phyloP scores from a whole-genome alignment of 2,888 invertebrate species.

The Agrochola litura region DNA sequence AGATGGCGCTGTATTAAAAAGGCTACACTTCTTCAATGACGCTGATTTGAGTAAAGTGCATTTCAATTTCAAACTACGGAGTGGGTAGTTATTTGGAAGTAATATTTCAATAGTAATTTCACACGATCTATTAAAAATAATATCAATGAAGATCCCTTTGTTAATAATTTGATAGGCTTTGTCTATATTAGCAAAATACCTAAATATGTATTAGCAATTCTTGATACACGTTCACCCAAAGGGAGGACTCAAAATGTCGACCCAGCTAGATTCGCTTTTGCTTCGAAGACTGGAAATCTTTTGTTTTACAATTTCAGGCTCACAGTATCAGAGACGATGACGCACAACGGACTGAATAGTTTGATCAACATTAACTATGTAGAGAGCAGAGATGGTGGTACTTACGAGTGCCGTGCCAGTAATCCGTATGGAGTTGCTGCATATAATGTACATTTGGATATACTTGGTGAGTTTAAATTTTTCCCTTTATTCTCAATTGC shows the following conservation, averaged over 20 bases:
- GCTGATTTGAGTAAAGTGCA: not conserved
- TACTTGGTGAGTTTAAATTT: conserved; percentile 78
- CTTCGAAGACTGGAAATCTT: not conserved
- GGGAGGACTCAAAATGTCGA: no score
- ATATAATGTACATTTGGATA: conserved; percentile 80
- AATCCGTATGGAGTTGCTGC: conserved; percentile 86
- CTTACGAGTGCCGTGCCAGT: conserved; percentile 86
- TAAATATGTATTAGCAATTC: not conserved
- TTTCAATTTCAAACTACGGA: not conserved
- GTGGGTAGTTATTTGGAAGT: not conserved
- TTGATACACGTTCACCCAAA: not conserved
- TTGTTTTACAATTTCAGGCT: conserved; percentile 72
- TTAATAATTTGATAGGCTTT: not conserved
- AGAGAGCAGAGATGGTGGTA: conserved; percentile 84
- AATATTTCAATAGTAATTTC: no score
- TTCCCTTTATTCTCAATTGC: not conserved
- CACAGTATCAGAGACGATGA: conserved; percentile 83
- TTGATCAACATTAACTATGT: conserved; percentile 83
- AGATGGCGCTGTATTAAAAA: conserved; percentile 51
- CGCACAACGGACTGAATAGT: conserved; percentile 83
- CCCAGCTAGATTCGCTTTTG: not conserved
- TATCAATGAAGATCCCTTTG: not conserved
- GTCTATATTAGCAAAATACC: not conserved
- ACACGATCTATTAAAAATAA: not conserved
- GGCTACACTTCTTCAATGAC: no score